Evolutionary conservation across 2,888 invertebrate genomes (phyloP).

Genomic region (Caenorhabditis virilis): DNA sequence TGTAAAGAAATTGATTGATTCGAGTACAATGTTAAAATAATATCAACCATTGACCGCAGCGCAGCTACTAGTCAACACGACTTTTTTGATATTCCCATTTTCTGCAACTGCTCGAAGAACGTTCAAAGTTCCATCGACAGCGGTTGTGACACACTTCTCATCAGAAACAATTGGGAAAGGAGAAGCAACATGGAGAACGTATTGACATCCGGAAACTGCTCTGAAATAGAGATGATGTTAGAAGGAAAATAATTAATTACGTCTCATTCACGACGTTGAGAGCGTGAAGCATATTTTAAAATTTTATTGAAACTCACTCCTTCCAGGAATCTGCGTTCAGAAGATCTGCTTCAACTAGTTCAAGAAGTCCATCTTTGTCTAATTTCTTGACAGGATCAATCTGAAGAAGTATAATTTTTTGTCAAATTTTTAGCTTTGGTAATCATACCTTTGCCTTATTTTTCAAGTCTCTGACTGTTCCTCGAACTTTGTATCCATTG

Average conservation of each 20-base stretch:
- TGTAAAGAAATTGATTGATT: too few species aligned
- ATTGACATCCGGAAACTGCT: constrained; percentile 58
- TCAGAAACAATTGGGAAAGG: constrained; percentile 66
- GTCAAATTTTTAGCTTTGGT: too few species aligned
- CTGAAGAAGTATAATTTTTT: too few species aligned
- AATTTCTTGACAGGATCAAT: constrained; percentile 44
- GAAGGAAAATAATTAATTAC: too few species aligned
- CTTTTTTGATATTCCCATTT: constrained; percentile 71
- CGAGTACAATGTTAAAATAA: background rate
- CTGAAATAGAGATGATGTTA: constrained; percentile 28
- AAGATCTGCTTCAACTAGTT: constrained; percentile 66
- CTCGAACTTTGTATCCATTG: constrained; percentile 72
- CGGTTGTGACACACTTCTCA: constrained; percentile 50
- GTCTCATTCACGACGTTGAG: too few species aligned
- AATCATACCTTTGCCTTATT: constrained; percentile 55
- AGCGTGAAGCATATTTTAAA: too few species aligned
- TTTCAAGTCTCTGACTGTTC: constrained; percentile 68
- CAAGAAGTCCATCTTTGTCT: constrained; percentile 43
- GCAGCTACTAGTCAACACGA: constrained; percentile 72
- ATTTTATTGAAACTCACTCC: constrained; percentile 30
- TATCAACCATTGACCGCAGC: constrained; percentile 70
- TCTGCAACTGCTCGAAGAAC: constrained; percentile 58
- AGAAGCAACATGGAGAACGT: constrained; percentile 66
- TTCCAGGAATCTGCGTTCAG: constrained; percentile 50
- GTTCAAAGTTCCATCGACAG: constrained; percentile 54